These are phyloP conservation scores for Tenthredo mesomela DNA, from an alignment of 2,888 invertebrate genomes.

Conservation along the genomic window DNA sequence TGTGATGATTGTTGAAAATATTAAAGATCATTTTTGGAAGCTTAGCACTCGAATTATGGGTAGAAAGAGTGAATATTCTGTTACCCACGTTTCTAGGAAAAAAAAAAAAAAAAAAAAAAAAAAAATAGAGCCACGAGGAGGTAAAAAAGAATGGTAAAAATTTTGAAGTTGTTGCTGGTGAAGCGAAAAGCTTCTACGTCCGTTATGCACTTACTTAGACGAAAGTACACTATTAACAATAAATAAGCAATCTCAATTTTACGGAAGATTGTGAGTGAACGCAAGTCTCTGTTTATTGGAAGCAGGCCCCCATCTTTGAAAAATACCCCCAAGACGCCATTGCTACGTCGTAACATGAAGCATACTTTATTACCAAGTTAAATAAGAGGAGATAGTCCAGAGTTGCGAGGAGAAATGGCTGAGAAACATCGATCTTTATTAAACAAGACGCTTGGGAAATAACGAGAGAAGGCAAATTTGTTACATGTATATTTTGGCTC, in stretches of 20 bases:
- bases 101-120: neutral
- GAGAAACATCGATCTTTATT: slow-evolving; percentile 51
- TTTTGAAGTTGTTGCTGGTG: neutral
- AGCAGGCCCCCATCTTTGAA: slow-evolving; percentile 30
- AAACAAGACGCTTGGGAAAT: slow-evolving; percentile 51
- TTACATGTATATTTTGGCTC: slow-evolving; percentile 28
- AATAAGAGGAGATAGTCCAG: slow-evolving; percentile 40
- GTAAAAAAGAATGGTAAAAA: neutral
- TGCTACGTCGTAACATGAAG: slow-evolving; percentile 45
- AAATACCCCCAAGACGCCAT: slow-evolving; percentile 33
- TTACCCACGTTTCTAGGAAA: neutral
- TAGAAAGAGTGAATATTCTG: neutral
- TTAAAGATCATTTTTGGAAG: neutral
- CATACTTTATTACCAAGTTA: slow-evolving; percentile 48
- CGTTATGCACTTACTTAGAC: neutral
- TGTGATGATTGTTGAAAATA: neutral
- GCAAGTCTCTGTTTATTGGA: slow-evolving; percentile 32
- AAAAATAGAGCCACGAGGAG: neutral
- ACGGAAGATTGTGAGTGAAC: neutral
- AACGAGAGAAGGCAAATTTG: slow-evolving; percentile 50
- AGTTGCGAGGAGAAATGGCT: slow-evolving; percentile 46
- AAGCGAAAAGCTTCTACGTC: neutral
- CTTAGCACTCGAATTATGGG: neutral
- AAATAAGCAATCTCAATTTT: slow-evolving; percentile 42
- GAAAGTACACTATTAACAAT: slow-evolving; percentile 35